A percentile compares a stretch with the other conserved stretches of the same genome.
These are phyloP conservation scores for Myripristis murdjan DNA, from an alignment of 2,797 vertebrate species.

Conservation along the genomic window DNA sequence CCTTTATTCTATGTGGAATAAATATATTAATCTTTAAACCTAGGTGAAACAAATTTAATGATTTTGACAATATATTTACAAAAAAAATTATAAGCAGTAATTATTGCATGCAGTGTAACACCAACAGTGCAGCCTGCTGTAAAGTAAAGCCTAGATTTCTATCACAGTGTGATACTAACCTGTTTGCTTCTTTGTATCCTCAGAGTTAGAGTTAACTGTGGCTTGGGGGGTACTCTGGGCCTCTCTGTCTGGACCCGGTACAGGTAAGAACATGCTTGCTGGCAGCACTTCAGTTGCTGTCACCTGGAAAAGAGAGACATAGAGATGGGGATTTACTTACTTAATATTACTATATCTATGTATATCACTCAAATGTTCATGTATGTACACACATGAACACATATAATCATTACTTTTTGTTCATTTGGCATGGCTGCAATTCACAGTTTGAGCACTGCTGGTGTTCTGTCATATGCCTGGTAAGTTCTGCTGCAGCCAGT, in stretches of 20 bases:
- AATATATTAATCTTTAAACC: neutral
- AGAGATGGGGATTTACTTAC: neutral
- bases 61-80: too few relatives aligned
- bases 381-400: conserved; percentile 59
- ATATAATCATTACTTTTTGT: conserved; percentile 87
- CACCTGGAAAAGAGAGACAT: conserved; percentile 89
- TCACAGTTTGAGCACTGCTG: conserved; percentile 90
- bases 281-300: conserved; percentile 96
- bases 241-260: conserved; percentile 90
- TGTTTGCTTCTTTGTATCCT: conserved; percentile 90
- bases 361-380: conserved; percentile 2
- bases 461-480: conserved; percentile 90
- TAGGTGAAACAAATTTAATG: too few relatives aligned
- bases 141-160: neutral
- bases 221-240: conserved; percentile 79
- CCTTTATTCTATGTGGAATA: neutral
- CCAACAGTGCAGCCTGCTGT: neutral
- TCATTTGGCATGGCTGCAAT: conserved; percentile 83
- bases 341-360: conserved; percentile 3
- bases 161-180: conserved; percentile 85
- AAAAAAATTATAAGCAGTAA: neutral
- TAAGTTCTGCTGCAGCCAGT: conserved; percentile 91
- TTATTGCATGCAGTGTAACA: neutral
- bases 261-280: conserved; percentile 97
- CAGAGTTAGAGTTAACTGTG: conserved; percentile 82